A percentile compares a stretch with the other conserved stretches of the same genome.
Conservation (phyloP, 2,888 invertebrate species). For the Agriopis marginaria region DNA sequence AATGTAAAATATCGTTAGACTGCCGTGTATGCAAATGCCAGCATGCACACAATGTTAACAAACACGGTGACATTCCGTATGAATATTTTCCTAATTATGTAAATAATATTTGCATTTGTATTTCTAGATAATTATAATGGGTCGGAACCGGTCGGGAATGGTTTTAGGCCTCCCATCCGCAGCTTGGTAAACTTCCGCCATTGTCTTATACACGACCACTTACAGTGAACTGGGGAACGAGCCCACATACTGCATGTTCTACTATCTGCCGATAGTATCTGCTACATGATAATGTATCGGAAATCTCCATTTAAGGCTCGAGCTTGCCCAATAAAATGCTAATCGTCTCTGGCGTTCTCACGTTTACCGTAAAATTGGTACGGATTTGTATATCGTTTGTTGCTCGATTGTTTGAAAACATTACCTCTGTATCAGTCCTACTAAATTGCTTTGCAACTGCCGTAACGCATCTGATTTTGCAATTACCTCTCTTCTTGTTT, state of each 20-base stretch:
- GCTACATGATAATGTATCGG: conserved; percentile 34
- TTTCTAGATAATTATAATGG: conserved; percentile 20
- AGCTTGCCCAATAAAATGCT: conserved; percentile 42
- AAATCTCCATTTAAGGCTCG: conserved; percentile 32
- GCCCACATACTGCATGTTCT: conserved; percentile 22
- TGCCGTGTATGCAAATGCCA: conserved; percentile 27
- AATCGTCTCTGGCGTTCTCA: conserved; percentile 39
- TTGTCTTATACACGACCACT: conserved; percentile 33
- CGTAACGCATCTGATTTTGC: conserved; percentile 14
- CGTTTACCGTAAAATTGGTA: conserved; percentile 37
- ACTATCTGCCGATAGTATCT: conserved; percentile 33
- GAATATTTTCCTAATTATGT: conserved; percentile 24
- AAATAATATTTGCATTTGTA: conserved; percentile 29
- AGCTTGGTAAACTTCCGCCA: conserved; percentile 39
- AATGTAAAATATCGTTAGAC: conserved; percentile 17
- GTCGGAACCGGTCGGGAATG: conserved; percentile 33
- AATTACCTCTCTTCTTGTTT: conserved; percentile 1
- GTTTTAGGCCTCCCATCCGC: conserved; percentile 35
- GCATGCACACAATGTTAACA: conserved; percentile 15
- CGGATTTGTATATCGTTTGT: conserved; percentile 29
- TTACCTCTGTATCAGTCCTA: conserved; percentile 22
- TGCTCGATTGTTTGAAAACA: conserved; percentile 31
- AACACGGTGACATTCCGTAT: conserved; percentile 17
- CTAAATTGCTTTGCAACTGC: conserved; percentile 27
- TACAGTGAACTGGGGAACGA: conserved; percentile 35